Conservation (phyloP, 2,888 invertebrate species). For the Leptarthrus brevirostris region DNA sequence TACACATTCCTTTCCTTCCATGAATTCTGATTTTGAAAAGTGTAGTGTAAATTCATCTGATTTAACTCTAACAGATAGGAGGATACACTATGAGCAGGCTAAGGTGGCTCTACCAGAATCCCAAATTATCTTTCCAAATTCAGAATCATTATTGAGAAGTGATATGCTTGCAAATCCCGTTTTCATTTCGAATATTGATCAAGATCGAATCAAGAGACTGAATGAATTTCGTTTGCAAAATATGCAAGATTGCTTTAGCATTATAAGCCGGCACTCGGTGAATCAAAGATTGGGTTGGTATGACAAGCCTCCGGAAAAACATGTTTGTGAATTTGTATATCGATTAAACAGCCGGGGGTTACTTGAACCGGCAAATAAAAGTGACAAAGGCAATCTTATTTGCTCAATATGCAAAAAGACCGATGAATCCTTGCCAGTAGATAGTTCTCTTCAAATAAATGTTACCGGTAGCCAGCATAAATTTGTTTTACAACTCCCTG, state of each 20-base stretch:
- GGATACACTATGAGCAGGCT: conserved; percentile 18
- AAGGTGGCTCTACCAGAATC: neutral
- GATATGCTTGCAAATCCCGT: too few species aligned
- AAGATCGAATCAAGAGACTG: conserved; percentile 7
- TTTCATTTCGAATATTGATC: neutral
- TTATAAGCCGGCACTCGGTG: conserved; percentile 13
- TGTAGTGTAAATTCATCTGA: neutral
- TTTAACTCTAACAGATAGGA: conserved; percentile 13
- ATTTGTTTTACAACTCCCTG: conserved; percentile 19
- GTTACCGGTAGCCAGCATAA: conserved; percentile 4
- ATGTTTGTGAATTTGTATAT: conserved; percentile 35
- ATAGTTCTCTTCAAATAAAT: neutral
- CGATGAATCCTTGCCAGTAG: neutral
- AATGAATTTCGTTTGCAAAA: conserved; percentile 36
- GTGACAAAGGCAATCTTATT: neutral
- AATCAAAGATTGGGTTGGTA: neutral
- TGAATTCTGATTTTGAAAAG: conserved; percentile 7
- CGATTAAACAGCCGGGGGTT: conserved; percentile 11
- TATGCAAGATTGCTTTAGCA: conserved; percentile 36
- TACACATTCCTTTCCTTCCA: neutral
- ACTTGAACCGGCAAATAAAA: neutral
- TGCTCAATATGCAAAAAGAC: conserved; percentile 10
- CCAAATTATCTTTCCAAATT: neutral
- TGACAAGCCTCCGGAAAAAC: neutral
- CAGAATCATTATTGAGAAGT: too few species aligned